These are phyloP conservation scores for Geophilus truncorum DNA, from an alignment of 2,888 invertebrate species.

Conservation along the genomic window DNA sequence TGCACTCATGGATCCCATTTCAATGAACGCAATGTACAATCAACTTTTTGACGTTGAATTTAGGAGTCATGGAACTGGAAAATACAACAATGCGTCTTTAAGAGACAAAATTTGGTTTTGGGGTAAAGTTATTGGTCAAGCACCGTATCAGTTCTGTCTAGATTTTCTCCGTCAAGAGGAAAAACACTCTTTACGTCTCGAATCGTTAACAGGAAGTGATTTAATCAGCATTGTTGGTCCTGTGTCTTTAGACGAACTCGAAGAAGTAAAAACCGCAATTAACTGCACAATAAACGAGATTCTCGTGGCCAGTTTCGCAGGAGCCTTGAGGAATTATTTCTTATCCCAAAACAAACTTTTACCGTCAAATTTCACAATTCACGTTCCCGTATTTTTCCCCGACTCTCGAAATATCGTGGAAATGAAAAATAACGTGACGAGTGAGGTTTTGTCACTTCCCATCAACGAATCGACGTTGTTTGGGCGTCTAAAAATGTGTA, in stretches of 20 bases:
- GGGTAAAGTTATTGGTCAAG: neutral
- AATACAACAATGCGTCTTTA: neutral
- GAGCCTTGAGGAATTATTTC: neutral
- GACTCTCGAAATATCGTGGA: neutral
- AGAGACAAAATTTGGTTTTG: neutral
- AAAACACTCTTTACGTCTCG: neutral
- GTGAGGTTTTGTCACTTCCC: neutral
- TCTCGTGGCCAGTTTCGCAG: neutral
- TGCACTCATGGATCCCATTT: neutral
- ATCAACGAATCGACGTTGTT: neutral
- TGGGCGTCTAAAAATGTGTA: neutral
- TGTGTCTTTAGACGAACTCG: neutral
- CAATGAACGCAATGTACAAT: neutral
- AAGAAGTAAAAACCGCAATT: neutral
- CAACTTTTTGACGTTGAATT: neutral
- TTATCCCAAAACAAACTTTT: neutral
- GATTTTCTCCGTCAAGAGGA: neutral
- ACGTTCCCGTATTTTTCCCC: neutral
- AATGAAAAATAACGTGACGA: neutral
- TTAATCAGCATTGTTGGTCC: neutral
- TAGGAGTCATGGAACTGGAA: neutral
- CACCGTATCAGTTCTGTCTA: neutral
- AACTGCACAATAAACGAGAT: neutral
- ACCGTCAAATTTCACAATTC: neutral
- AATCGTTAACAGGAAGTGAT: neutral